phyloP scores from a whole-genome alignment of 2,888 invertebrate species.

The Nudaria mundana region DNA sequence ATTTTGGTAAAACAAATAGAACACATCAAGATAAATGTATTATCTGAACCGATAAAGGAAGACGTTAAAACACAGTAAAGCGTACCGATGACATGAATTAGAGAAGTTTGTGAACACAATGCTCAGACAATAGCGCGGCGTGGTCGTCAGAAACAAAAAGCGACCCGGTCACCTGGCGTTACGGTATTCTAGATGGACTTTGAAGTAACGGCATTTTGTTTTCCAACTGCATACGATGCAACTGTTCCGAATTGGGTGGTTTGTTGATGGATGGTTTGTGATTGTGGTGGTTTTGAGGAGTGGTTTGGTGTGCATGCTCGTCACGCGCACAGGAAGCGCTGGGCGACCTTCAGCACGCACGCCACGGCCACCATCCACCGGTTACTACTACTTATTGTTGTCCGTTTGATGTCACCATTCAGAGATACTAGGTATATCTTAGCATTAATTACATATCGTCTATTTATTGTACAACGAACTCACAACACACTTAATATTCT shows the following conservation, averaged over 20 bases:
- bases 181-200: constrained; percentile 41
- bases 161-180: constrained; percentile 58
- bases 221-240: constrained; percentile 20
- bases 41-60: constrained; percentile 19
- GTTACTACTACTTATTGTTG: constrained; percentile 58
- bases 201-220: constrained; percentile 40
- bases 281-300: constrained; percentile 11
- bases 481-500: constrained; percentile 7
- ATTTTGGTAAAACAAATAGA: constrained; percentile 14
- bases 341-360: constrained; percentile 68
- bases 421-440: no score
- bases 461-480: constrained; percentile 1
- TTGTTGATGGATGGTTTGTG: constrained; percentile 3
- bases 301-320: constrained; percentile 53
- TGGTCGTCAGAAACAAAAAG: constrained; percentile 47
- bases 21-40: constrained; percentile 16
- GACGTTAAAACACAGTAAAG: constrained; percentile 12
- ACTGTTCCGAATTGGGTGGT: constrained; percentile 4
- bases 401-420: constrained; percentile 30
- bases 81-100: constrained; percentile 28
- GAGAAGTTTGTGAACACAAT: constrained; percentile 18
- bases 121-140: constrained; percentile 38
- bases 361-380: constrained; percentile 64
- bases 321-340: constrained; percentile 78
- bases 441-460: constrained; percentile 2